Evolutionary conservation across 92 coral and sea anemone species (phyloP).

Genomic region (Metridium senile): DNA sequence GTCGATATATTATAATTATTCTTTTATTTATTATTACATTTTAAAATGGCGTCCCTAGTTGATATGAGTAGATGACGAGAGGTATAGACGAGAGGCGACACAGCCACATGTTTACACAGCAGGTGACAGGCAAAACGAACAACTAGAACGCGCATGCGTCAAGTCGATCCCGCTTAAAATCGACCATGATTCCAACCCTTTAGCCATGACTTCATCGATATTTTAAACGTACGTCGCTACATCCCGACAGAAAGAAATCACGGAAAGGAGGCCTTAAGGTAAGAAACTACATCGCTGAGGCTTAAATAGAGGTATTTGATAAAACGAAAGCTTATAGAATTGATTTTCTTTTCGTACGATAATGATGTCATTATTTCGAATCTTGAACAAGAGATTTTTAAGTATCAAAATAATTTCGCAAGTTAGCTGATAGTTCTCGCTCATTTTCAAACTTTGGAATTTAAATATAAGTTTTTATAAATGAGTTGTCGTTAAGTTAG

Average conservation of each 20-base stretch:
- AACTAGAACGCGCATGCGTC: conserved; percentile 33
- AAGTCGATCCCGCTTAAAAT: neutral
- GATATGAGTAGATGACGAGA: neutral
- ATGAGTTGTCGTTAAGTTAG: neutral
- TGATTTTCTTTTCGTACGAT: neutral
- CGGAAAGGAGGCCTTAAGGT: neutral
- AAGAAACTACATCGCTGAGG: neutral
- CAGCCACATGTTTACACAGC: conserved; percentile 18
- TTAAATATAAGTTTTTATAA: no score
- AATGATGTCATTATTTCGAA: neutral
- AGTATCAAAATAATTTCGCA: neutral
- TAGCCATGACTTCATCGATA: conserved; percentile 46
- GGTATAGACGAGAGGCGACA: neutral
- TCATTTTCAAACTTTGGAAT: no score
- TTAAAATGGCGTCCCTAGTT: neutral
- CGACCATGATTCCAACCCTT: conserved; percentile 10
- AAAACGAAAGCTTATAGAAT: neutral
- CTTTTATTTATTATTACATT: no score
- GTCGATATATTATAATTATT: no score
- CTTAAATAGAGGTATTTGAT: neutral
- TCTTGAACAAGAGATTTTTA: neutral
- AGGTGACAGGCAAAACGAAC: conserved; percentile 36
- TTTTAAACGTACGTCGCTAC: conserved; percentile 13
- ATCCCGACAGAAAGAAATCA: neutral
- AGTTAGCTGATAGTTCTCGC: no score